Base-by-base conservation (phyloP, 2,888 invertebrate species). In the Nasonia oneida region DNA sequence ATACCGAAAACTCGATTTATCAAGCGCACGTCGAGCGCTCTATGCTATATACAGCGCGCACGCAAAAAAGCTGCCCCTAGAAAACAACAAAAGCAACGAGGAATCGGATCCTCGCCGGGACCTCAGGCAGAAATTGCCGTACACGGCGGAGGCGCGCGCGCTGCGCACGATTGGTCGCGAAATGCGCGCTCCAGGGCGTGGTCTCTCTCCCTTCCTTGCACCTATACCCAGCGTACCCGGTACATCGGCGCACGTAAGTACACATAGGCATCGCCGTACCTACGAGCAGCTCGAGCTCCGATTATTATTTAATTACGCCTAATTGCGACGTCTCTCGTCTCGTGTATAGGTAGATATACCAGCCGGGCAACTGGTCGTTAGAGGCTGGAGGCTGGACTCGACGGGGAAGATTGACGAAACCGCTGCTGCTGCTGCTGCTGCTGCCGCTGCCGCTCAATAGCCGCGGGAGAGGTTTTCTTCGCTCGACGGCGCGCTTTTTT, bases 271-370 rank as follows among this genome's bases (percentile, higher is more conserved):
- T 14, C 53, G 33, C 23, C 2, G 61, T 61, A 15, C 39, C 82
- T 71, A n/a, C 39, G 29, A 57, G 84, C 87, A 82, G 81, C 90
- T 90, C 90, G 57, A 61, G 89, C 88, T 90, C 91, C 92, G 91
- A 93, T 92, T 92, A 93, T 91, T 92, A 92, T 92, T 92, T 92
- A 91, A 92, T 92, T 92, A 91, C 90, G 89, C 29, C 90, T 92
- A 92, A 92, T 92, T 91, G 29, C 29, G 91, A 89, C 90, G 89
- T 88, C 88, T 89, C 88, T 57, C 86, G 87, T 87, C 47, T n/a
- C 87, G 86, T 87, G 85, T 83, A 67, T 67, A 29, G 61, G 1
- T 37, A 37, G 37, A 37, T 37, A 64, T 14, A 15, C 12, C 0
- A 29, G 67, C 14, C 14, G 29, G 29, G 33, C 1, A 33, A 67